A percentile compares a stretch with the other conserved stretches of the same genome.
Conservation (phyloP, 2,113 vertebrate genomes). For the Phaethornis superciliosus region DNA sequence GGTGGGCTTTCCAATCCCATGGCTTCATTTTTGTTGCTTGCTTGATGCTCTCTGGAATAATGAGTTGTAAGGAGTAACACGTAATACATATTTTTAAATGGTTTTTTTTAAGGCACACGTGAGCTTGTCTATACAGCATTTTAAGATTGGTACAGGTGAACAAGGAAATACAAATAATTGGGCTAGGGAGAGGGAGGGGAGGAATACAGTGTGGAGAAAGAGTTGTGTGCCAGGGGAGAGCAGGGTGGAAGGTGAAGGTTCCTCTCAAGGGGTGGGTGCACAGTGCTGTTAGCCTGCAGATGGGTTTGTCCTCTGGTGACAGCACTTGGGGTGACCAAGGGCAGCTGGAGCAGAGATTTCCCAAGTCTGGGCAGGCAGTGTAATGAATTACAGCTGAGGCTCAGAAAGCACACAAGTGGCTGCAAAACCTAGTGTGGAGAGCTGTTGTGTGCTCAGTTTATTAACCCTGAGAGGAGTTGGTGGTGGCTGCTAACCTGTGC, state of each 20-base stretch:
- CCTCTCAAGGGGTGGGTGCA: background rate
- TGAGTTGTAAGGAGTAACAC: background rate
- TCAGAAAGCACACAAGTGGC: background rate
- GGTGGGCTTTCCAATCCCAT: background rate
- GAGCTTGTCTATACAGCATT: background rate
- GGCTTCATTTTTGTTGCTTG: background rate
- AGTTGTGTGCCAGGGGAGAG: background rate
- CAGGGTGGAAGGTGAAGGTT: background rate
- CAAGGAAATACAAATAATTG: background rate
- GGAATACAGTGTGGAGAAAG: background rate
- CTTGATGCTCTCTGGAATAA: background rate
- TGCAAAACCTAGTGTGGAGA: too few species aligned
- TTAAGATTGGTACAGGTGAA: background rate
- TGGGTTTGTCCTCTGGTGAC: background rate
- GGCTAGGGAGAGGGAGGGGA: background rate
- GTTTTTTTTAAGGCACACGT: background rate
- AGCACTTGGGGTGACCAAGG: background rate
- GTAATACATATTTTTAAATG: fast-evolving
- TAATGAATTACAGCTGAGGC: background rate
- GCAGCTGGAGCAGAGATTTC: background rate
- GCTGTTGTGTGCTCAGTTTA: background rate
- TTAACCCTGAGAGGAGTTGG: background rate
- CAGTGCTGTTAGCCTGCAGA: background rate
- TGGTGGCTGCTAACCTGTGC: background rate
- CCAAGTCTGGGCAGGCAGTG: background rate